Percentiles rank a stretch among this genome's conserved stretches.
Conservation (phyloP, 2,888 invertebrate species). For the Habrosyne pyritoides region DNA sequence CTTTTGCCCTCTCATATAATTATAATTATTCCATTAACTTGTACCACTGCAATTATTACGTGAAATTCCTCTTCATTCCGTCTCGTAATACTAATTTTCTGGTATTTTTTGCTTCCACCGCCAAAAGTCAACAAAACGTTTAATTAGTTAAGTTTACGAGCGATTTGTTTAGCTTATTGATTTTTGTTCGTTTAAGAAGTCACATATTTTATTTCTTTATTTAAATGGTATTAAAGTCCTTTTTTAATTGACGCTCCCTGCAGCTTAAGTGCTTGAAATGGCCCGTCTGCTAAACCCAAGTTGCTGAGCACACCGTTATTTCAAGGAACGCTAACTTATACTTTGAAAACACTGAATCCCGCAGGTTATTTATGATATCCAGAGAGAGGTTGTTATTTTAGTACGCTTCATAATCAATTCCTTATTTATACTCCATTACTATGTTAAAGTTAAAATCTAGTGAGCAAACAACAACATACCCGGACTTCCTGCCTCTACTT, state of each 20-base stretch:
- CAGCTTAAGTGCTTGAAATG: neutral
- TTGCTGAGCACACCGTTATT: neutral
- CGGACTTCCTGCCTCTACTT: neutral
- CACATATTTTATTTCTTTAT: neutral
- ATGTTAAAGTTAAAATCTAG: neutral
- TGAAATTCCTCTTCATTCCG: slow-evolving; percentile 63
- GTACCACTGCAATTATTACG: slow-evolving; percentile 72
- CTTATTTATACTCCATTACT: neutral
- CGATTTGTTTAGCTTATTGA: slow-evolving; percentile 1
- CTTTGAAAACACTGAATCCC: neutral
- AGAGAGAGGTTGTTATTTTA: neutral
- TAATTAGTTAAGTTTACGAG: slow-evolving; percentile 4
- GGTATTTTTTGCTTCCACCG: slow-evolving; percentile 5
- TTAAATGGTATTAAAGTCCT: neutral
- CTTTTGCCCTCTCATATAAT: slow-evolving; percentile 70
- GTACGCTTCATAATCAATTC: neutral
- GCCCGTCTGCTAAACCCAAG: neutral
- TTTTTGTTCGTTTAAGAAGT: neutral
- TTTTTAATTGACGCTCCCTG: neutral
- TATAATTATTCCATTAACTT: slow-evolving; percentile 82
- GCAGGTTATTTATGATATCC: neutral
- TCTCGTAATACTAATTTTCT: slow-evolving; percentile 42
- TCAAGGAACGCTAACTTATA: neutral
- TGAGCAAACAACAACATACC: neutral
- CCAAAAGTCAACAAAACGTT: neutral